Percentiles rank a stretch among this genome's conserved stretches.
Evolutionary conservation across 2,888 invertebrate genomes (phyloP).

Genomic region (Geotrupes spiniger): DNA sequence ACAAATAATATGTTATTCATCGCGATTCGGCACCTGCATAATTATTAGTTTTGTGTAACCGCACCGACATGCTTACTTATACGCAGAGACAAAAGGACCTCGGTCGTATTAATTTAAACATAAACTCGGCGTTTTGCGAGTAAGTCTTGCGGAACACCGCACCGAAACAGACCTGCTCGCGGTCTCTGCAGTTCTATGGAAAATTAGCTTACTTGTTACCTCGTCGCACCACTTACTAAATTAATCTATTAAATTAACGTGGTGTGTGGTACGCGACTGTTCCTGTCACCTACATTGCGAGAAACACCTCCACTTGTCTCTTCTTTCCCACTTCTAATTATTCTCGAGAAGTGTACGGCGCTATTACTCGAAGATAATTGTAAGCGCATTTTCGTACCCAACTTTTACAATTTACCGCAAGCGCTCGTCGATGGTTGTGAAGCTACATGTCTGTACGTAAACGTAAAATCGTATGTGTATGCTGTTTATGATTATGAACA

Average conservation of each 20-base stretch:
- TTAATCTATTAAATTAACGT: slow-evolving; percentile 51
- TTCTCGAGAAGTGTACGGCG: slow-evolving; percentile 11
- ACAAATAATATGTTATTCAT: too few relatives aligned
- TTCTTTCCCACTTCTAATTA: slow-evolving; percentile 32
- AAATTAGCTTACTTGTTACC: slow-evolving; percentile 50
- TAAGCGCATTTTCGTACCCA: too few relatives aligned
- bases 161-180: slow-evolving; percentile 29
- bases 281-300: slow-evolving; percentile 45
- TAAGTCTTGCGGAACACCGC: slow-evolving; percentile 36
- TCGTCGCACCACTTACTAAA: slow-evolving; percentile 50
- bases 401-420: too few relatives aligned
- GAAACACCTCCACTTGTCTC: slow-evolving; percentile 33
- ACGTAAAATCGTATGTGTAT: too few relatives aligned
- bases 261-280: slow-evolving; percentile 41
- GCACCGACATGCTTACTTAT: too few relatives aligned
- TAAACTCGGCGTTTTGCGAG: slow-evolving; percentile 26
- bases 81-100: slow-evolving; percentile 7
- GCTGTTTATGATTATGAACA: too few relatives aligned
- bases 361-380: too few relatives aligned
- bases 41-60: too few relatives aligned
- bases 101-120: slow-evolving; percentile 20
- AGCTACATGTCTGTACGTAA: too few relatives aligned
- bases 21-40: too few relatives aligned
- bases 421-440: too few relatives aligned
- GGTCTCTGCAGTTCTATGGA: slow-evolving; percentile 36